Percentiles rank a stretch among this genome's conserved stretches.
Evolutionary conservation across 2,113 vertebrate species (phyloP).

Genomic region (Orcinus orca): DNA sequence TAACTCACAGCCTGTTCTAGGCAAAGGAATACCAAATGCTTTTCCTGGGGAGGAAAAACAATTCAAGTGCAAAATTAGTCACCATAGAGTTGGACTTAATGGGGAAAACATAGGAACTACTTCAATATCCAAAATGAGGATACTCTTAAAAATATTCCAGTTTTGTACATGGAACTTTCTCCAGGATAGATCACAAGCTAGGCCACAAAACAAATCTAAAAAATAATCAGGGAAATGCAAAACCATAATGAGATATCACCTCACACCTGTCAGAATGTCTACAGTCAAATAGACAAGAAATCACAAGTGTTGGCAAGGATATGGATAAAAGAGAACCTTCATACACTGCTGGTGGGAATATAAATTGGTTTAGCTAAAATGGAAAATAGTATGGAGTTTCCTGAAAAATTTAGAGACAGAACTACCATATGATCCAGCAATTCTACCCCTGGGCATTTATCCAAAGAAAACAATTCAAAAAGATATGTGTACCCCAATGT

Average conservation of each 20-base stretch:
- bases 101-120: background rate
- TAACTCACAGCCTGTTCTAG: conserved; percentile 59
- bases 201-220: background rate
- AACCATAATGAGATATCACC: background rate
- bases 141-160: background rate
- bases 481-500: background rate
- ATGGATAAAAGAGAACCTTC: background rate
- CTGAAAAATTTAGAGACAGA: background rate
- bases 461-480: background rate
- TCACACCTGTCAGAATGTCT: background rate
- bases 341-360: background rate
- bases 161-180: background rate
- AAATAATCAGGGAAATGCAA: background rate
- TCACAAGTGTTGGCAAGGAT: background rate
- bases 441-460: background rate
- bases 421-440: background rate
- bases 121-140: background rate
- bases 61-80: background rate
- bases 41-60: conserved; percentile 72
- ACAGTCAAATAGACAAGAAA: background rate
- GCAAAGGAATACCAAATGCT: conserved; percentile 83
- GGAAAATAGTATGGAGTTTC: background rate
- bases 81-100: background rate
- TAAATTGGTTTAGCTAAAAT: background rate
- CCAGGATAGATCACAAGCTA: background rate